Evolutionary conservation across 2,888 invertebrate species (phyloP).

Genomic region (Yponomeuta malinellus): DNA sequence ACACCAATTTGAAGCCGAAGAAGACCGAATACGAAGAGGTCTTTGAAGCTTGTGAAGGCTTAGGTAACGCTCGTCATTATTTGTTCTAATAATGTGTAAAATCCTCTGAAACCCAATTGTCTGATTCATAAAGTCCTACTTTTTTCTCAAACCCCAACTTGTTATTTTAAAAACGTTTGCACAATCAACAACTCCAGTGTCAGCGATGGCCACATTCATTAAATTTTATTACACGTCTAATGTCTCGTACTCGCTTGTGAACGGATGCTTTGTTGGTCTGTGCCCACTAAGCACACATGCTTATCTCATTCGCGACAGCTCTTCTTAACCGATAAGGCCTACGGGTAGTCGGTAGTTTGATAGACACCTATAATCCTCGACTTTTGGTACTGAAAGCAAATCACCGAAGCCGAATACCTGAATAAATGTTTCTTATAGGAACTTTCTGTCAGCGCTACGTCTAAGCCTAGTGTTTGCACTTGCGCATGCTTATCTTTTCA

Average conservation of each 20-base stretch:
- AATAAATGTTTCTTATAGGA: no score
- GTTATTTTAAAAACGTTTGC: not conserved
- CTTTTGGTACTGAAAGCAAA: no score
- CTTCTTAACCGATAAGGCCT: not conserved
- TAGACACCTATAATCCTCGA: not conserved
- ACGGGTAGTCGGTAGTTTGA: not conserved
- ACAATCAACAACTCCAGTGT: constrained; percentile 5
- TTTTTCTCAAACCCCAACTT: not conserved
- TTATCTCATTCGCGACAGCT: constrained; percentile 17
- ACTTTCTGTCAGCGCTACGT: no score
- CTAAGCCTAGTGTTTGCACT: no score
- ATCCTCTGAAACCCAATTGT: not conserved
- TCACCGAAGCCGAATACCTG: no score
- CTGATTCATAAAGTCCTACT: not conserved
- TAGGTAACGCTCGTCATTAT: constrained; percentile 42
- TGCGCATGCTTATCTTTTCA: no score
- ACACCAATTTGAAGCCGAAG: constrained; percentile 40
- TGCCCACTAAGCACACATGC: constrained; percentile 12
- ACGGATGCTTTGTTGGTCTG: constrained; percentile 21
- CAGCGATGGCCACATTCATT: constrained; percentile 17
- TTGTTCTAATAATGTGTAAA: not conserved
- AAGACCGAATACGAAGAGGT: constrained; percentile 55
- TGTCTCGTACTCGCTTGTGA: constrained; percentile 12
- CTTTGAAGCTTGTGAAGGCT: constrained; percentile 59
- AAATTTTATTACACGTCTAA: constrained; percentile 21